phyloP scores from a whole-genome alignment of 2,888 invertebrate genomes.

The Cremastinae sp. region DNA sequence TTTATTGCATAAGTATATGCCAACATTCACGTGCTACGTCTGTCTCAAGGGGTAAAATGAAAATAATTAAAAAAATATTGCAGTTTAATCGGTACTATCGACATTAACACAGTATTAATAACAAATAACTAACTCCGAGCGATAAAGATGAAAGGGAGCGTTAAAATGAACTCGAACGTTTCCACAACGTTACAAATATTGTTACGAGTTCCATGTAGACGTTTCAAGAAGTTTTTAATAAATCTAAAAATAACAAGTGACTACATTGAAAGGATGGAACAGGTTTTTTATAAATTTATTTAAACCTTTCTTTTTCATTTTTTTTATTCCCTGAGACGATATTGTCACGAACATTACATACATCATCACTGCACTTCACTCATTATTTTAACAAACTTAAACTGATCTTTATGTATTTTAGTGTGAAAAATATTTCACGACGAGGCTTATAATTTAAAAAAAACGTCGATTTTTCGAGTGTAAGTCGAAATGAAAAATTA shows the following conservation, averaged over 20 bases:
- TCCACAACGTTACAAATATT: conserved; percentile 42
- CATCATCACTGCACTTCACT: conserved; percentile 11
- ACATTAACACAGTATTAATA: conserved; percentile 59
- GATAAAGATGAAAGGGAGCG: conserved; percentile 27
- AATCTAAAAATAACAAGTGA: conserved; percentile 13
- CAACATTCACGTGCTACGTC: conserved; percentile 53
- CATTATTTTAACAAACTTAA: conserved; percentile 51
- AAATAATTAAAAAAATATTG: conserved; percentile 32
- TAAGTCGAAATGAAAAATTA: background rate
- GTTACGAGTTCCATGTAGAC: conserved; percentile 42
- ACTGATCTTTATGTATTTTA: conserved; percentile 8
- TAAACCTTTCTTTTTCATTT: conserved; percentile 38
- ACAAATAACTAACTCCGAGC: conserved; percentile 51
- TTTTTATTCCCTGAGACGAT: conserved; percentile 49
- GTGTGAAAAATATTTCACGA: conserved; percentile 50
- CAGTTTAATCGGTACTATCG: conserved; percentile 52
- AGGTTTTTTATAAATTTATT: background rate
- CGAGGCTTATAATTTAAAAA: conserved; percentile 54
- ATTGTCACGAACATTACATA: conserved; percentile 42
- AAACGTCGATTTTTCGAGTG: background rate
- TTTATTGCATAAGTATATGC: conserved; percentile 36
- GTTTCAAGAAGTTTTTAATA: conserved; percentile 53
- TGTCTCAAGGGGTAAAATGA: conserved; percentile 25
- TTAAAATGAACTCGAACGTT: conserved; percentile 34
- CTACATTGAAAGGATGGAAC: background rate